Conservation (phyloP, 2,113 vertebrate species). For the Oxyruncus cristatus region DNA sequence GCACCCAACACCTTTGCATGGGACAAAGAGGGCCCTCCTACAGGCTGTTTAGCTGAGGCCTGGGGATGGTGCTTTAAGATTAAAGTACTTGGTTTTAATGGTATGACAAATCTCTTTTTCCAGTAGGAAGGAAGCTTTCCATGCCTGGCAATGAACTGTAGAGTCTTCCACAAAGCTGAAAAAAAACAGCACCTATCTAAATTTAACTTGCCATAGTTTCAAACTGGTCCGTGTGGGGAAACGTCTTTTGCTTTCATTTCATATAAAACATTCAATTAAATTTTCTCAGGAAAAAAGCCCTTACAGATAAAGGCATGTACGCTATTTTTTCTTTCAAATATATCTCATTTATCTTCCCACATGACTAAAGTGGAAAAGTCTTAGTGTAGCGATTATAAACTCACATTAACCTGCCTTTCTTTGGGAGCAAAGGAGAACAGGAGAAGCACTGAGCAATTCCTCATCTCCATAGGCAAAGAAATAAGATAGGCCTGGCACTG, state of each 20-base stretch:
- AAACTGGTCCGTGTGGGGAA: neutral
- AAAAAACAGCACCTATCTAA: constrained; percentile 8
- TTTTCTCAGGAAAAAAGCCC: neutral
- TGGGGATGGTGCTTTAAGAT: neutral
- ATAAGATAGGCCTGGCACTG: neutral
- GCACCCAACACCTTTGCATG: neutral
- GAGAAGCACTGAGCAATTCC: constrained; percentile 17
- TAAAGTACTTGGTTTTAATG: neutral
- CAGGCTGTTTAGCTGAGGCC: neutral
- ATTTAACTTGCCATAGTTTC: constrained; percentile 31
- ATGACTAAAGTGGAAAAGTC: neutral
- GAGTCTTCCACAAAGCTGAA: constrained; percentile 1
- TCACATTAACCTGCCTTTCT: neutral
- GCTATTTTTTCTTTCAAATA: neutral
- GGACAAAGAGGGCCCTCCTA: neutral
- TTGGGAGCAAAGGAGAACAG: neutral
- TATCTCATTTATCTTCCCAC: neutral
- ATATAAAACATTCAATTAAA: constrained; percentile 9
- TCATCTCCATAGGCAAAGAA: constrained; percentile 37
- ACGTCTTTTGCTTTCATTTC: neutral
- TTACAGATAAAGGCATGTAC: neutral
- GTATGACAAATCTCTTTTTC: neutral
- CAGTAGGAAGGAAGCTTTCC: neutral
- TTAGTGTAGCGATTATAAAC: neutral
- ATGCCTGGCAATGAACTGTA: neutral